Evolutionary conservation across 2,113 vertebrate genomes (phyloP).

Genomic region (Pelecanoides urinatrix): DNA sequence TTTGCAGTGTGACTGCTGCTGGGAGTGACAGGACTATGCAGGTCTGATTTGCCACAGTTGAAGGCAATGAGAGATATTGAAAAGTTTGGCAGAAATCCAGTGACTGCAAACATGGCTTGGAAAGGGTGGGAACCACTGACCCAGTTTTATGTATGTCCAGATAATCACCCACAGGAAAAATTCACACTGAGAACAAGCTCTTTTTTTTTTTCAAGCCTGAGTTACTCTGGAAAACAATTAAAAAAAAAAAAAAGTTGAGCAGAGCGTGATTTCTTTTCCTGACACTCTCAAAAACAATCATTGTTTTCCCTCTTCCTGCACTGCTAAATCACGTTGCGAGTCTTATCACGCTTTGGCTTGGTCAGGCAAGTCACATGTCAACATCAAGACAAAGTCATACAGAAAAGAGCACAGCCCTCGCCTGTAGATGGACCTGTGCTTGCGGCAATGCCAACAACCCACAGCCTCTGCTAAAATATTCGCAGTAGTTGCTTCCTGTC

Average conservation of each 20-base stretch:
- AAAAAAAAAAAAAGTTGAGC: background rate
- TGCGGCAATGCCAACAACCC: background rate
- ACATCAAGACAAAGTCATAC: constrained; percentile 19
- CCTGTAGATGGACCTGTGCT: background rate
- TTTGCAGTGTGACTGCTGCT: background rate
- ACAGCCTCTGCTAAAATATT: background rate
- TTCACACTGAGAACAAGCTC: background rate
- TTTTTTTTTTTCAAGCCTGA: background rate
- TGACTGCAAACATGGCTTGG: background rate
- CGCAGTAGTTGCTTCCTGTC: background rate
- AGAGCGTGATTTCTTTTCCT: background rate
- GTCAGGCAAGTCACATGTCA: background rate
- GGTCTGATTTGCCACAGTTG: background rate
- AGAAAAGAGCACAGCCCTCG: background rate
- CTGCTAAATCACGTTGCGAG: background rate
- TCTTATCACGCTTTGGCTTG: constrained; percentile 48
- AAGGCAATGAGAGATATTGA: background rate
- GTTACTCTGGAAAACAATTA: background rate
- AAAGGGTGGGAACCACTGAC: constrained; percentile 12
- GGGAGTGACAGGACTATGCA: background rate
- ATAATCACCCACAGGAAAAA: constrained; percentile 28
- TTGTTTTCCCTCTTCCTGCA: constrained; percentile 57
- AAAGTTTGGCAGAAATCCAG: constrained; percentile 9
- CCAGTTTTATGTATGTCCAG: constrained; percentile 13
- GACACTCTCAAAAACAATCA: constrained; percentile 45